Percentiles rank a stretch among this genome's conserved stretches.
phyloP scores from a whole-genome alignment of 2,888 invertebrate genomes.

The Amblyjoppa fuscipennis region DNA sequence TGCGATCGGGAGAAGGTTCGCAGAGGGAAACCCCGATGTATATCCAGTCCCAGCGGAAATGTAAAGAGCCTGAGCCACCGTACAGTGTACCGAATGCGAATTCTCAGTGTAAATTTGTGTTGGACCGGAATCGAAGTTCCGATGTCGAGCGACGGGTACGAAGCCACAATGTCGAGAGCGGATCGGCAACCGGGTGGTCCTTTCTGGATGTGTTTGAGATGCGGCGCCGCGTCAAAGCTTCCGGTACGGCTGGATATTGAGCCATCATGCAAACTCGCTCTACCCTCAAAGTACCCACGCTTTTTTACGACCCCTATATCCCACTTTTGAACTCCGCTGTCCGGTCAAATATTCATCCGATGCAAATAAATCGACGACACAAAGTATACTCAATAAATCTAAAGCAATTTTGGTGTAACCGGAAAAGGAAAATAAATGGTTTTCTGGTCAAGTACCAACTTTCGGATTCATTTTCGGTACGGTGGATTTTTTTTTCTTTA shows the following conservation, averaged over 20 bases:
- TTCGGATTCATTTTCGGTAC: too few species aligned
- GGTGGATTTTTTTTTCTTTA: not conserved
- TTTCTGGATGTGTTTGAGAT: not conserved
- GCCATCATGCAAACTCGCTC: too few species aligned
- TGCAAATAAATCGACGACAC: too few species aligned
- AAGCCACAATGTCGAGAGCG: not conserved
- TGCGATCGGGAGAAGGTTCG: constrained; percentile 4
- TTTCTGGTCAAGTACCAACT: too few species aligned
- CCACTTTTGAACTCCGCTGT: too few species aligned
- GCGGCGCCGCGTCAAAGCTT: not conserved
- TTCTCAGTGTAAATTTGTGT: constrained; percentile 29
- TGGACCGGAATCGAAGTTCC: constrained; percentile 26
- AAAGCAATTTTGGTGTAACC: too few species aligned
- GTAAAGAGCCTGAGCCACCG: constrained; percentile 16
- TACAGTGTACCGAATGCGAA: constrained; percentile 9
- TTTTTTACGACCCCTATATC: too few species aligned
- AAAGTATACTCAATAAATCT: too few species aligned
- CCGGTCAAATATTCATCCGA: too few species aligned
- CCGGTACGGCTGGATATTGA: not conserved
- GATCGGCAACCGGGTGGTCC: not conserved
- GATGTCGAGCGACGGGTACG: not conserved
- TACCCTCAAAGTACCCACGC: too few species aligned
- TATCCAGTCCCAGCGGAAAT: constrained; percentile 14
- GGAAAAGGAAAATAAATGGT: too few species aligned
- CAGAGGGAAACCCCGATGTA: not conserved